phyloP scores from a whole-genome alignment of 2,888 invertebrate genomes.

The Pharmacophagus antenor region DNA sequence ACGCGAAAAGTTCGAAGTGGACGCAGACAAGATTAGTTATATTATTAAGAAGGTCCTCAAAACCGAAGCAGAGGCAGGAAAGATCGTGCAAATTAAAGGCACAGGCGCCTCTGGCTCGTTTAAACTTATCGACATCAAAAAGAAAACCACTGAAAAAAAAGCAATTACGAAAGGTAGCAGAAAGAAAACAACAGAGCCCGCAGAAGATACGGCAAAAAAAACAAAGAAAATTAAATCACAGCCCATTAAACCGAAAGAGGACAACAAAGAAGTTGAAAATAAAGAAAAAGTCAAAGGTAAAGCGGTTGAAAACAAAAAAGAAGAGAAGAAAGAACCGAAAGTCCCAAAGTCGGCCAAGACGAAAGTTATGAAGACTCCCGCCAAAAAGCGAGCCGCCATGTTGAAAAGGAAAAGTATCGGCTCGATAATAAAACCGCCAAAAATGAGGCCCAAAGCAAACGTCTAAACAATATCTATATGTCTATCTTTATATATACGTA shows the following conservation, averaged over 20 bases:
- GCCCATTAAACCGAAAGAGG: slow-evolving; percentile 26
- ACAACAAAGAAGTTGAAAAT: slow-evolving; percentile 16
- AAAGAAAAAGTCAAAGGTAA: slow-evolving; percentile 14
- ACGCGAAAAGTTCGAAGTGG: slow-evolving; percentile 50
- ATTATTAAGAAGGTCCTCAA: slow-evolving; percentile 62
- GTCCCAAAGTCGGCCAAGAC: slow-evolving; percentile 35
- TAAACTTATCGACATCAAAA: slow-evolving; percentile 49
- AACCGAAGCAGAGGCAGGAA: slow-evolving; percentile 55
- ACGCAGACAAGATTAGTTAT: slow-evolving; percentile 53
- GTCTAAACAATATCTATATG: slow-evolving; percentile 2
- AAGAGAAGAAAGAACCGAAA: slow-evolving; percentile 33
- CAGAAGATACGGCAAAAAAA: slow-evolving; percentile 30
- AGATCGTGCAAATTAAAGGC: slow-evolving; percentile 59
- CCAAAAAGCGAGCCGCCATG: slow-evolving; percentile 50
- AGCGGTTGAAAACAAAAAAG: slow-evolving; percentile 31
- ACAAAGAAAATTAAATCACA: slow-evolving; percentile 14
- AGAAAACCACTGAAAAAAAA: slow-evolving; percentile 41
- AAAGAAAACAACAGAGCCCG: slow-evolving; percentile 34
- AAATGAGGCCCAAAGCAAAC: slow-evolving; percentile 60
- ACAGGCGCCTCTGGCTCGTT: slow-evolving; percentile 65
- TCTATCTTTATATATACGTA: background rate
- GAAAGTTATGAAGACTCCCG: slow-evolving; percentile 41
- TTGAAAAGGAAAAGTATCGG: slow-evolving; percentile 66
- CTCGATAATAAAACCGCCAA: slow-evolving; percentile 65
- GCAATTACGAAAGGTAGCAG: background rate